Base-by-base conservation (phyloP, 2,888 invertebrate genomes). In the Ceraclea dissimilis region DNA sequence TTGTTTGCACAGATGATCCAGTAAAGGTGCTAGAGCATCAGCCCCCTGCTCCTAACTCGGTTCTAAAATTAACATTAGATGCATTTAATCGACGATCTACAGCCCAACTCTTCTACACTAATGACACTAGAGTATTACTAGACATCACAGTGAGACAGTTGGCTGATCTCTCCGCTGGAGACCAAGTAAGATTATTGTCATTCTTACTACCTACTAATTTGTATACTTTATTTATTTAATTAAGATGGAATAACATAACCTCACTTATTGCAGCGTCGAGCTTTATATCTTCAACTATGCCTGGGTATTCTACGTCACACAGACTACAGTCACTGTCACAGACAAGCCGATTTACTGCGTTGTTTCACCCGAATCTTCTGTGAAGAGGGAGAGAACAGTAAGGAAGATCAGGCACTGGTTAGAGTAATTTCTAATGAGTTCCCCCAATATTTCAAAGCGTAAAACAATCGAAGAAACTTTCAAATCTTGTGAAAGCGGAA, bases 71-170 rank as follows among this genome's bases (percentile, higher is more conserved):
- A 64, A 86, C 92, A 64, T 85, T 85, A 47, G 95, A 97, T 71
- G 74, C 96, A 63, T 94, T 94, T 71, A 84, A 84, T 60, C 82
- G 82, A 63, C 80, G 83, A 63, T 80, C 82, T 62, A 93, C 94
- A 1, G 90, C 95, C 0, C 82, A 84, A 63, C 80, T 95, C 61
- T 92, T 96, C 73, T 97, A 97, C 71, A 93, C 94, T 0, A 97
- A 96, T 68, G 97, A 97, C 69, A 86, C 90, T 44, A 92, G 90
- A 73, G 96, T 96, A 46, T 81, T 96, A 57, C 87, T 96, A 60
- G 97, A 96, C 69, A 95, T 97, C 67, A 85, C 95, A 54, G 86
- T 93, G 51, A 79, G 96, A 50, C 93, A 94, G 71, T 80, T 97
- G 21, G 86, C 91, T 2, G 95, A 97, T 72, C 79, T 95, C 60